Base-by-base conservation (phyloP, 2,113 vertebrate species). In the Aspidoscelis tigris region DNA sequence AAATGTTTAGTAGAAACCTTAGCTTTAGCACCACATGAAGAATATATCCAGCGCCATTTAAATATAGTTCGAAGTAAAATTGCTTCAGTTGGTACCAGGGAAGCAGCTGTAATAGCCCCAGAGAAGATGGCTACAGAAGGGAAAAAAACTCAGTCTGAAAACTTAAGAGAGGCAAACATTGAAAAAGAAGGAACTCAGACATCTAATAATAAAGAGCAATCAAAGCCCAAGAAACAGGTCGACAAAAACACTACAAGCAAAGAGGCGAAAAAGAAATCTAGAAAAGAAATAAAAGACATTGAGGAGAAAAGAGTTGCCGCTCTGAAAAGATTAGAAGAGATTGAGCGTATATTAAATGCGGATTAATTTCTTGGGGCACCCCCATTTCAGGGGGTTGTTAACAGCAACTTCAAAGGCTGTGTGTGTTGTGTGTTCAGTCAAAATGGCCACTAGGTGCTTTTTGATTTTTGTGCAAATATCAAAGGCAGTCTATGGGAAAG, bases 311-410 rank as follows among this genome's bases (percentile, higher is more conserved):
- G 99, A 88, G 97, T 97, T 75, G 99, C 98, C 78, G 98, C 99
- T 92, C 94, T 99, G 92, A 99, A 98, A 95, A 98, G 98, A 96
- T 96, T 99, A 39, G 99, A 99, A 93, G 99, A 99, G 95, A 99
- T 99, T 90, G 99, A 99, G 90, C 98, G 97, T 91, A 99, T 99
- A 95, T 96, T 99, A 93, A 99, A 98, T 94, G 97, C 97, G 21
- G 98, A 99, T 95, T 99, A 97, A 94, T 80, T 80, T 87, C 84
- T 91, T 50, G 26, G 43, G 68, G 18, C 11, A 14, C 58, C n/a
- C 65, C 44, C 24, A 64, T 2, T 41, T 20, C 22, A 18, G 43
- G 44, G 26, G 47, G 61, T 18, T 70, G 3, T 70, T 53, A 58
- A 53, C 26, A 22, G 5, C 69, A 41, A 39, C 44, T 84, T 93